Base-by-base conservation (phyloP, 92 coral and sea anemone species). In the Epizoanthus illoricatus region DNA sequence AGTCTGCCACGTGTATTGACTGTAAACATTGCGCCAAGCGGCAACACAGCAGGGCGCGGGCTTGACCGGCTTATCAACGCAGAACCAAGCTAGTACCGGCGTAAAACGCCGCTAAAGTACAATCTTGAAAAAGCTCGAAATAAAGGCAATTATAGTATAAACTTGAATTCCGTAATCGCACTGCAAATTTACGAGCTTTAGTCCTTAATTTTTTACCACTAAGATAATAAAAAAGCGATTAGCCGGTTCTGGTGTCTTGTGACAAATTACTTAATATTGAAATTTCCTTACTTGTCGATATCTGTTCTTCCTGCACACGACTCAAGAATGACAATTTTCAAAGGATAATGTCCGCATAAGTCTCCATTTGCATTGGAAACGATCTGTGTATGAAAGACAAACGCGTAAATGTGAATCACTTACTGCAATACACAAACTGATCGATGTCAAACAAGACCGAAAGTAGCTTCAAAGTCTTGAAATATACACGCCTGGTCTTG, bases 321-420 rank as follows among this genome's bases (percentile, higher is more conserved):
- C 70, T 95, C 96, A 18, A 95, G 80, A 71, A 95, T 85, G 21
- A 95, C 97, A 69, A 95, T 89, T 84, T 94, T 95, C 41, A 84
- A 87, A 2, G 98, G 98, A 87, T 95, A 95, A 75, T 95, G 98
- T 5, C 94, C 98, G 63, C 98, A 95, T 0, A 95, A 67, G 52
- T 95, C 98, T 5, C 98, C 98, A 79, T 91, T 93, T 62, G 76
- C 86, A 80, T 95, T 95, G 24, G 90, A 84, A 68, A 94, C 80
- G 13, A 90, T 89, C 98, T 94, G 71, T 7, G 55, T 64, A 33
- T 54, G 20, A 76, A 82, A 39, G 16, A 80, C 28, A 79, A 63
- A 42, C 24, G 47, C 20, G 42, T 24, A 36, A 59, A 54, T 17
- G 7, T 24, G 55, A 55, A 54, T 28, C 36, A 28, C 36, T 28